Conservation (phyloP, 2,888 invertebrate species). For the Shargacucullia verbasci region DNA sequence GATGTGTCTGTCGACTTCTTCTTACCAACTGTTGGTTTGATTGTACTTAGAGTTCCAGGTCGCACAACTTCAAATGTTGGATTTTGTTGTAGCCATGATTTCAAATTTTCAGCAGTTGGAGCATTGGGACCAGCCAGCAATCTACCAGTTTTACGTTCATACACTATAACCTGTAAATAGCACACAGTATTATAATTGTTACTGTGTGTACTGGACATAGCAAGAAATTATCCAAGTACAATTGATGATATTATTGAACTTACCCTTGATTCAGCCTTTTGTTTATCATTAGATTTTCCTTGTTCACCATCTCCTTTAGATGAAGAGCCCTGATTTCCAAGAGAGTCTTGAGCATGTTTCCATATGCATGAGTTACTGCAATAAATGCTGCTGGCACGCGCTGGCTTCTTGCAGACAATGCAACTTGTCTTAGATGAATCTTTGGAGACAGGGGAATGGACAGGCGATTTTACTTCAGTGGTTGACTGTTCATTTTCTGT, state of each 20-base stretch:
- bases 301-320: conserved; percentile 66
- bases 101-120: conserved; percentile 94
- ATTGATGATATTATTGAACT: conserved; percentile 40
- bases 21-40: conserved; percentile 74
- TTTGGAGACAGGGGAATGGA: conserved; percentile 47
- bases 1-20: conserved; percentile 72
- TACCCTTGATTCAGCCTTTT: conserved; percentile 81
- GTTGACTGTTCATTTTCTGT: conserved; percentile 53
- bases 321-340: conserved; percentile 67
- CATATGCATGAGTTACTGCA: conserved; percentile 96
- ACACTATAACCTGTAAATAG: conserved; percentile 92
- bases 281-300: conserved; percentile 72
- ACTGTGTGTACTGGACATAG: not conserved
- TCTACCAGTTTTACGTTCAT: conserved; percentile 94
- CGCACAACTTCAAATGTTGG: conserved; percentile 96
- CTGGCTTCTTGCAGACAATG: conserved; percentile 93
- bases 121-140: conserved; percentile 93
- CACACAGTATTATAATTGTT: conserved; percentile 1
- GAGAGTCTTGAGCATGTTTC: conserved; percentile 93
- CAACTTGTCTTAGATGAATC: conserved; percentile 86
- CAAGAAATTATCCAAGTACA: not conserved
- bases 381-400: conserved; percentile 95
- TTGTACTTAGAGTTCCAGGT: conserved; percentile 88
- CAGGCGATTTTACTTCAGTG: conserved; percentile 49
- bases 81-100: conserved; percentile 95